phyloP scores from a whole-genome alignment of 2,888 invertebrate genomes.

The Drosophila infuscata region DNA sequence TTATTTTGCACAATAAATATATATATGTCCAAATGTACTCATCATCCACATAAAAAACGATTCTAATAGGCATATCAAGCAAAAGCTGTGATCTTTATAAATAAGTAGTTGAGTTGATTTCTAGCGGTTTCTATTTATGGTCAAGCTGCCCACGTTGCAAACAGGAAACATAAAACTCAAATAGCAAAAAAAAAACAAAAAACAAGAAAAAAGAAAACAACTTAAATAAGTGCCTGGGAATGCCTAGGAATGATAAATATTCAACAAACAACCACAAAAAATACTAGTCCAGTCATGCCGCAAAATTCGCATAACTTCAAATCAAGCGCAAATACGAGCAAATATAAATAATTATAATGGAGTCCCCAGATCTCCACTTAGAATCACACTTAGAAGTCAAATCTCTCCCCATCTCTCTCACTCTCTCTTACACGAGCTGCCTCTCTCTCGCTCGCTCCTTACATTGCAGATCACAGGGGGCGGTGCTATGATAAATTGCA shows the following conservation, averaged over 20 bases:
- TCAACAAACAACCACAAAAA: conserved; percentile 7
- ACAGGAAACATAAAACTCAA: conserved; percentile 36
- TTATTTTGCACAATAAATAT: not conserved
- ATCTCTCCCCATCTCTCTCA: not conserved
- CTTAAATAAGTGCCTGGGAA: conserved; percentile 26
- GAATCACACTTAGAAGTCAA: conserved; percentile 42
- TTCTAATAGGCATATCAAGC: not conserved
- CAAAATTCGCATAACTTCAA: conserved; percentile 68
- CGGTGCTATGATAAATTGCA: conserved; percentile 75
- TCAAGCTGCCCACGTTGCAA: conserved; percentile 10
- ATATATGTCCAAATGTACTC: not conserved
- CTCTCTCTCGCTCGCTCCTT: conserved; percentile 2
- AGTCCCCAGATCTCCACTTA: conserved; percentile 50
- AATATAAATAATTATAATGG: conserved; percentile 65
- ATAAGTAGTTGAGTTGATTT: not conserved
- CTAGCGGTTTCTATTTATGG: not conserved
- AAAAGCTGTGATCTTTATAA: not conserved
- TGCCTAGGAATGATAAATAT: conserved; percentile 26
- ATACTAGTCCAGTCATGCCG: conserved; percentile 24
- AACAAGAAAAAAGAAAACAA: conserved; percentile 5
- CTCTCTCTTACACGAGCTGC: not conserved
- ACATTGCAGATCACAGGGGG: conserved; percentile 43
- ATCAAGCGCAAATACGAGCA: conserved; percentile 54
- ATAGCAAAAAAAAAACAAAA: not conserved
- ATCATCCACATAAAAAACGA: not conserved